phyloP scores from a whole-genome alignment of 53 echinoderm and acorn worm species.

The Mesocentrotus franciscanus region DNA sequence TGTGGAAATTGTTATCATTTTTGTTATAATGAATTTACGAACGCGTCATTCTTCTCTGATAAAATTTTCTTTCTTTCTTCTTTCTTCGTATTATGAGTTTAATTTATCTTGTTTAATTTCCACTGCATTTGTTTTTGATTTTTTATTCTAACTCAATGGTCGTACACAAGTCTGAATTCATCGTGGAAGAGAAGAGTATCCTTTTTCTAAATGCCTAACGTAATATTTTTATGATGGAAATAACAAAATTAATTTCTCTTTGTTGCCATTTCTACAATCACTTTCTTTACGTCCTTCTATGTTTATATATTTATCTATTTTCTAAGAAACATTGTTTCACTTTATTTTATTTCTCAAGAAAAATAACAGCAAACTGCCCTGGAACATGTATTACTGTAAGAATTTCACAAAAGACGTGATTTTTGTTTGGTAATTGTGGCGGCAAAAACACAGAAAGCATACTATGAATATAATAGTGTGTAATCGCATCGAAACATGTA shows the following conservation, averaged over 20 bases:
- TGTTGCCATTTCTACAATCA: neutral
- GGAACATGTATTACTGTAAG: neutral
- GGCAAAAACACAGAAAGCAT: neutral
- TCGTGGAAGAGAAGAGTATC: too few species aligned
- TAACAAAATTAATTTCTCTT: neutral
- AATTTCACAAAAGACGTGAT: neutral
- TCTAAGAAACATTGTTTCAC: neutral
- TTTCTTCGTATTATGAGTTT: too few species aligned
- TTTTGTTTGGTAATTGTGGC: neutral
- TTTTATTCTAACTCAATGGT: too few species aligned
- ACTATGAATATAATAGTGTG: neutral
- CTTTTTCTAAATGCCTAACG: too few species aligned
- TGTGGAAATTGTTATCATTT: too few species aligned
- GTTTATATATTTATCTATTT: neutral
- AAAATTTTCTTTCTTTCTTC: too few species aligned
- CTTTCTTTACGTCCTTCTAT: neutral
- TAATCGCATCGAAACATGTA: neutral
- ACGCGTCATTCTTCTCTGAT: too few species aligned
- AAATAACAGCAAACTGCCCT: neutral
- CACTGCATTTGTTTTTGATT: too few species aligned
- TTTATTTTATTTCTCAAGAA: neutral
- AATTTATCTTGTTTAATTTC: too few species aligned
- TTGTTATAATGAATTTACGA: too few species aligned
- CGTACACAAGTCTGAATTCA: too few species aligned
- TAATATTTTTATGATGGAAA: too few species aligned